Evolutionary conservation across 2,888 invertebrate genomes (phyloP).

Genomic region (Nudaria mundana): DNA sequence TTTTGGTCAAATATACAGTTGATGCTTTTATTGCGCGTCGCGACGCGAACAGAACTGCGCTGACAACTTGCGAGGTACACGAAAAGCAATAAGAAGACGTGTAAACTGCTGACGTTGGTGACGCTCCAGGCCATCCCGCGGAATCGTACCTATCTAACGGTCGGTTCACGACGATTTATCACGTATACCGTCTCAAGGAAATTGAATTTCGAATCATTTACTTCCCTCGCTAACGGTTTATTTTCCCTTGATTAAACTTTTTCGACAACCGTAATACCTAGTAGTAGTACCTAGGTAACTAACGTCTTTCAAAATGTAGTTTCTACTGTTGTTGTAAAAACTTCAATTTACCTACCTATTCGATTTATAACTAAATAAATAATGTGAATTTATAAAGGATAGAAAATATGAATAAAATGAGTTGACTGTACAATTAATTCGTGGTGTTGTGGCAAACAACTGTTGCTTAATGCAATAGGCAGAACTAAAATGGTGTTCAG

Average conservation of each 20-base stretch:
- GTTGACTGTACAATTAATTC: too few species aligned
- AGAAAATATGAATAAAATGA: too few species aligned
- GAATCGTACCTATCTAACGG: constrained; percentile 69
- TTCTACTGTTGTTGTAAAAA: too few species aligned
- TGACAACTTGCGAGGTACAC: constrained; percentile 51
- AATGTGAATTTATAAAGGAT: too few species aligned
- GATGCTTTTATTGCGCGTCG: constrained; percentile 79
- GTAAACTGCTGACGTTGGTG: constrained; percentile 65
- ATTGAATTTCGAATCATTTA: constrained; percentile 67
- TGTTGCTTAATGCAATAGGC: constrained; percentile 15
- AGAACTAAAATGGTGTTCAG: constrained; percentile 24
- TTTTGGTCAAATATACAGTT: constrained; percentile 77
- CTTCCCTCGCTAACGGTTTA: constrained; percentile 48
- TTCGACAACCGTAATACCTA: too few species aligned
- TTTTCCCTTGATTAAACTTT: constrained; percentile 64
- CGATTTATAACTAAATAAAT: too few species aligned
- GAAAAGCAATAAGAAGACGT: constrained; percentile 74
- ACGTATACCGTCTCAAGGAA: constrained; percentile 69
- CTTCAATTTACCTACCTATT: neutral
- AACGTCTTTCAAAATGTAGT: too few species aligned
- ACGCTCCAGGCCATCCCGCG: constrained; percentile 58
- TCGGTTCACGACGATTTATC: constrained; percentile 74
- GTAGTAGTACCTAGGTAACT: too few species aligned
- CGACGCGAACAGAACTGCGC: constrained; percentile 55
- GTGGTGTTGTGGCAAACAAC: too few species aligned